A percentile compares a stretch with the other conserved stretches of the same genome.
Conservation (phyloP, 2,888 invertebrate genomes). For the Cheilosia scutellata region DNA sequence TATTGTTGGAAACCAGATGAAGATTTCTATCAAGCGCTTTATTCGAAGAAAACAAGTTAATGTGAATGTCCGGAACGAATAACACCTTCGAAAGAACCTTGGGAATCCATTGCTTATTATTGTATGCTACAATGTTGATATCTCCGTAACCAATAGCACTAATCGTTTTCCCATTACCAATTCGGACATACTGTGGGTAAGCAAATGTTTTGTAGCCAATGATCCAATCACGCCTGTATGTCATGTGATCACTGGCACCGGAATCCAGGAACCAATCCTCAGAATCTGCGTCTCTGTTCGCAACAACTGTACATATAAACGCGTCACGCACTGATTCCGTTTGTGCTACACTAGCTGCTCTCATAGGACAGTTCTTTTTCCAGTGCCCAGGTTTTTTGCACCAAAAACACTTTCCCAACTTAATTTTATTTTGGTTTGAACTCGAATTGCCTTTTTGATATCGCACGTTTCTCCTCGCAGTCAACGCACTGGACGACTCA, state of each 20-base stretch:
- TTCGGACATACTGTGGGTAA: not conserved
- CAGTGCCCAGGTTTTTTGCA: slow-evolving; percentile 69
- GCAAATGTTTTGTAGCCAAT: not conserved
- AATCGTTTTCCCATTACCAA: slow-evolving; percentile 18
- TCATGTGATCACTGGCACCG: slow-evolving; percentile 34
- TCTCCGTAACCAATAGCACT: slow-evolving; percentile 4
- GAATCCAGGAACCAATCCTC: slow-evolving; percentile 33
- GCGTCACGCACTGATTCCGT: slow-evolving; percentile 1
- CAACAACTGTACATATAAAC: not conserved
- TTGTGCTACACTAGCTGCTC: slow-evolving; percentile 8
- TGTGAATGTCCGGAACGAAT: slow-evolving; percentile 68
- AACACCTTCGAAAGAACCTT: slow-evolving; percentile 57
- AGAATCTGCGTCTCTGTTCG: slow-evolving; percentile 27
- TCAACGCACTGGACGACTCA: not conserved
- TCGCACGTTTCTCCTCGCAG: not conserved
- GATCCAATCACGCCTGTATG: slow-evolving; percentile 9
- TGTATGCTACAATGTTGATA: slow-evolving; percentile 10
- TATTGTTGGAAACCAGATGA: slow-evolving; percentile 31
- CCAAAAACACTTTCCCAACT: slow-evolving; percentile 61
- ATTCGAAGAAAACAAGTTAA: slow-evolving; percentile 75
- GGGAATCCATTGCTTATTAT: not conserved
- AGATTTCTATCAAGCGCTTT: slow-evolving; percentile 68
- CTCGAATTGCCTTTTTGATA: not conserved
- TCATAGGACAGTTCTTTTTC: slow-evolving; percentile 66
- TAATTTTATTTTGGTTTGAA: slow-evolving; percentile 6